Conservation (phyloP, 2,888 invertebrate genomes). For the Iselma pallidipennis region DNA sequence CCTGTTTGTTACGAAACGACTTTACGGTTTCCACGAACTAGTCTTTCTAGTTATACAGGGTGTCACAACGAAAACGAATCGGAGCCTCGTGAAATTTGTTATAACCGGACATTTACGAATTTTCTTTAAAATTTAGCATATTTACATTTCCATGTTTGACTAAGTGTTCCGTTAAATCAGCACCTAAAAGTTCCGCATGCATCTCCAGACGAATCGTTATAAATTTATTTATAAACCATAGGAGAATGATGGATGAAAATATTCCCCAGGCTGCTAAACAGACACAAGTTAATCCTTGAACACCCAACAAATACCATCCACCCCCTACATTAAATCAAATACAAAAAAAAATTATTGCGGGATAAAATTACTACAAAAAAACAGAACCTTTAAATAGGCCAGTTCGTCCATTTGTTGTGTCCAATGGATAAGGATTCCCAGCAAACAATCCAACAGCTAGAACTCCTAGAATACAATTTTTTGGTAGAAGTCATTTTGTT, state of each 20-base stretch:
- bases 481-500: no score
- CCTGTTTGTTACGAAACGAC: no score
- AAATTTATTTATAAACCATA: constrained; percentile 79
- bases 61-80: no score
- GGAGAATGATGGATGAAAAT: constrained; percentile 68
- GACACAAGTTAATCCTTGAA: constrained; percentile 75
- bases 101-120: no score
- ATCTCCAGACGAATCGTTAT: constrained; percentile 84
- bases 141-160: constrained; percentile 72
- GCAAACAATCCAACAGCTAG: constrained; percentile 89
- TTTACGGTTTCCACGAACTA: no score
- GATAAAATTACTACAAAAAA: not conserved
- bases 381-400: constrained; percentile 73
- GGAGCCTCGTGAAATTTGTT: no score
- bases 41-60: no score
- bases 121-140: constrained; percentile 24
- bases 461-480: constrained; percentile 77
- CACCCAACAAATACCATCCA: constrained; percentile 83
- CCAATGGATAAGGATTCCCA: constrained; percentile 78
- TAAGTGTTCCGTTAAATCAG: constrained; percentile 86
- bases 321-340: constrained; percentile 64
- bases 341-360: not conserved
- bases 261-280: constrained; percentile 78
- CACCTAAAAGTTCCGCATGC: constrained; percentile 84
- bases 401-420: constrained; percentile 76